These are phyloP conservation scores for Phalangium opilio DNA, from an alignment of 2,888 invertebrate genomes.

Conservation along the genomic window DNA sequence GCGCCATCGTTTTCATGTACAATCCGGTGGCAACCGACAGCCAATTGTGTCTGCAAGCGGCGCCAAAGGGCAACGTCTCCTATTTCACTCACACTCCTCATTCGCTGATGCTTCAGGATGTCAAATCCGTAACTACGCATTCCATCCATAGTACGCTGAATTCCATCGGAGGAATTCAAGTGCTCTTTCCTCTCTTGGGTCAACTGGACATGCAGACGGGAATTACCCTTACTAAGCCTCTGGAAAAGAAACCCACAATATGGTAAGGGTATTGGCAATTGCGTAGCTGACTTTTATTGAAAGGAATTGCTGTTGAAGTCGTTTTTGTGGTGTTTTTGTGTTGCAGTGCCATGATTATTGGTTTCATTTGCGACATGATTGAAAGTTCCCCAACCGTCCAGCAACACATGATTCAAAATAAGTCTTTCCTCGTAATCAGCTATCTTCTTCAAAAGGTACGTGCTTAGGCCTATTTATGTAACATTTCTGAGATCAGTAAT, in stretches of 20 bases:
- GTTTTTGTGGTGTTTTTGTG: no score
- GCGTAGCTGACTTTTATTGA: conserved; percentile 7
- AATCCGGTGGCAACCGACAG: conserved; percentile 99
- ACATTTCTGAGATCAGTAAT: no score
- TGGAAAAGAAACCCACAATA: conserved; percentile 16
- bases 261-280: conserved; percentile 12
- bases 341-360: conserved; percentile 78
- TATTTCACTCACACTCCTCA: conserved; percentile 99
- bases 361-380: conserved; percentile 92
- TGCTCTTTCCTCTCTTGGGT: conserved; percentile 91
- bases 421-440: conserved; percentile 95
- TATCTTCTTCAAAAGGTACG: conserved; percentile 82
- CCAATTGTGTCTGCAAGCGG: conserved; percentile 93
- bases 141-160: conserved; percentile 98
- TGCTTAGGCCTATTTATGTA: no score
- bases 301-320: no score
- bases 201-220: conserved; percentile 77
- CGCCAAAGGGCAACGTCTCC: conserved; percentile 90
- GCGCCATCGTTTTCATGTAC: conserved; percentile 97
- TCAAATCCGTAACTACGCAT: conserved; percentile 97
- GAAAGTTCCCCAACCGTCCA: conserved; percentile 94
- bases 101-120: conserved; percentile 94
- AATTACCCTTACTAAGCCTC: conserved; percentile 7
- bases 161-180: conserved; percentile 93
- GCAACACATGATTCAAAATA: conserved; percentile 97